Percentiles rank a stretch among this genome's conserved stretches.
Evolutionary conservation across 2,797 vertebrate genomes (phyloP).

Genomic region (Hydrocynus forskahlii): DNA sequence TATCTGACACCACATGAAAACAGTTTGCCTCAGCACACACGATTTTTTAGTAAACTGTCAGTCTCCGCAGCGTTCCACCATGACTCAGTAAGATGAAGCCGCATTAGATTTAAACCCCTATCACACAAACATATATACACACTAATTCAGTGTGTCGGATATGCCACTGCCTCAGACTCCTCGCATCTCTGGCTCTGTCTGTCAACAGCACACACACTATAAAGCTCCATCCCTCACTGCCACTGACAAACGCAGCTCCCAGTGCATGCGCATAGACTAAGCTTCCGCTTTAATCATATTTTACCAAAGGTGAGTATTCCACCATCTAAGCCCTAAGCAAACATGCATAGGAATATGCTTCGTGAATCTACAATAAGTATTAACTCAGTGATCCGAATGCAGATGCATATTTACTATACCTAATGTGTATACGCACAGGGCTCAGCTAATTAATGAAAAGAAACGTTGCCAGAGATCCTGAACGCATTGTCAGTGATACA

Average conservation of each 20-base stretch:
- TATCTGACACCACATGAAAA: constrained; percentile 13
- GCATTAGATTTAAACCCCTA: constrained; percentile 40
- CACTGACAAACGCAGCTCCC: constrained; percentile 11
- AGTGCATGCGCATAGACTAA: constrained; percentile 8
- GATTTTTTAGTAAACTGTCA: constrained; percentile 3
- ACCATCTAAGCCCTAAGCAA: no score
- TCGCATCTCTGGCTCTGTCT: constrained; percentile 32
- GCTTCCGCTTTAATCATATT: constrained; percentile 16
- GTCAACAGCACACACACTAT: constrained; percentile 34
- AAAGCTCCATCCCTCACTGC: constrained; percentile 20
- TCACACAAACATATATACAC: constrained; percentile 35
- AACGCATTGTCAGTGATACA: no score
- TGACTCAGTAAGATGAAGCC: constrained; percentile 42
- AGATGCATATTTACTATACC: not conserved
- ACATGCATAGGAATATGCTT: no score
- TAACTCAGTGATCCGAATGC: not conserved
- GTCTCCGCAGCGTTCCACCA: constrained; percentile 5
- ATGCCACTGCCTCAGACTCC: constrained; percentile 41
- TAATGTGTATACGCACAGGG: no score
- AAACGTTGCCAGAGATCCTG: no score
- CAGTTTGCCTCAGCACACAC: not conserved
- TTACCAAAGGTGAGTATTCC: not conserved
- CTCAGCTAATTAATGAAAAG: no score
- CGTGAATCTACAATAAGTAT: not conserved
- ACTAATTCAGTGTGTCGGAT: constrained; percentile 36